Conservation (phyloP, 2,113 vertebrate species). For the Anguilla rostrata region DNA sequence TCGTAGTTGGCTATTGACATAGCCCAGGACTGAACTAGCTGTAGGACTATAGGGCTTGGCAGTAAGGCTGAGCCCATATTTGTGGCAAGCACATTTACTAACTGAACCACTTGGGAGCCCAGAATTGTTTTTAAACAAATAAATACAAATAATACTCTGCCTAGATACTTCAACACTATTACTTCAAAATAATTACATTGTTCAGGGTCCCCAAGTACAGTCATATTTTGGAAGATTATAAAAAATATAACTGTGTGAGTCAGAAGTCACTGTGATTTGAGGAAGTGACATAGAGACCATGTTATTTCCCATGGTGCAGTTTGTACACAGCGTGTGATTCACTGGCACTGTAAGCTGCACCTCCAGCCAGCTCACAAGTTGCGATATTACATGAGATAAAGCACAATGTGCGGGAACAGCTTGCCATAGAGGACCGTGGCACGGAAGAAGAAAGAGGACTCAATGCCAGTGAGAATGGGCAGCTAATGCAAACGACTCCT, state of each 20-base stretch:
- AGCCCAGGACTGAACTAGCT: background rate
- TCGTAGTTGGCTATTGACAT: no score
- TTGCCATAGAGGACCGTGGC: background rate
- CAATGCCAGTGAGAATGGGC: background rate
- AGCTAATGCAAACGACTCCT: constrained; percentile 4
- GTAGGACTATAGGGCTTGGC: background rate
- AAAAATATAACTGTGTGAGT: no score
- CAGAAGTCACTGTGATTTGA: background rate
- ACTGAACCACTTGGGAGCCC: background rate
- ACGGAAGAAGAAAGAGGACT: background rate
- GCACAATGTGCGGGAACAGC: background rate
- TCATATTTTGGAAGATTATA: no score
- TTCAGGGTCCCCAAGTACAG: background rate
- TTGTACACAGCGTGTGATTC: background rate
- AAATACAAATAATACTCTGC: background rate
- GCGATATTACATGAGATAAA: background rate
- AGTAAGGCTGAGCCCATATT: background rate
- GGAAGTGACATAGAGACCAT: background rate
- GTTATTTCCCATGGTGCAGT: background rate
- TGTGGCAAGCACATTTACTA: background rate
- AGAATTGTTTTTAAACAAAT: background rate
- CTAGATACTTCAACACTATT: background rate
- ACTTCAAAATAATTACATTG: background rate
- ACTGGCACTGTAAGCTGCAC: background rate
- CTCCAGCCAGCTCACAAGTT: background rate